phyloP scores from a whole-genome alignment of 2,113 vertebrate species.

The Daubentonia madagascariensis region DNA sequence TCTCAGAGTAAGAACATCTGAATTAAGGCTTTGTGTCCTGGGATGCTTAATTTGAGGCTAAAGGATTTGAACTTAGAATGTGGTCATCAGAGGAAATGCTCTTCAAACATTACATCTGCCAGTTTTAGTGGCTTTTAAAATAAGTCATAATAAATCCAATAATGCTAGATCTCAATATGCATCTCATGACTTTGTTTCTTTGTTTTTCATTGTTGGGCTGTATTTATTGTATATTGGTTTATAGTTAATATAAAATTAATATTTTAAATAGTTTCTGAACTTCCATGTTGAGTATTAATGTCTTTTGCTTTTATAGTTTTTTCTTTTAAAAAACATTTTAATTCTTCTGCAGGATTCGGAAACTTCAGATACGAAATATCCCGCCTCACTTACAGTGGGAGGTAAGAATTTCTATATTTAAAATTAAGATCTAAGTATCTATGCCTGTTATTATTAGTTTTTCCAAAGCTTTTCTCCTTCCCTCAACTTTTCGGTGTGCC shows the following conservation, averaged over 20 bases:
- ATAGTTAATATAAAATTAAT: constrained; percentile 22
- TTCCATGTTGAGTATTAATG: constrained; percentile 5
- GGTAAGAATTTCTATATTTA: constrained; percentile 85
- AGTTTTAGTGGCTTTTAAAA: constrained; percentile 28
- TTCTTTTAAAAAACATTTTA: constrained; percentile 58
- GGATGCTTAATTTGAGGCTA: not conserved
- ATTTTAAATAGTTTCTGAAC: constrained; percentile 24
- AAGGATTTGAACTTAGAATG: not conserved
- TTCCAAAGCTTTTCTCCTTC: not conserved
- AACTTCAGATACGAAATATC: constrained; percentile 97
- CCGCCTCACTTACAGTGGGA: constrained; percentile 97
- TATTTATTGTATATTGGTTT: not conserved
- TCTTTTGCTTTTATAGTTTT: constrained; percentile 37
- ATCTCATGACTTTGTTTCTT: not conserved
- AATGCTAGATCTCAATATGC: not conserved
- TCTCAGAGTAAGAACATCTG: constrained; percentile 6
- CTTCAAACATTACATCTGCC: not conserved
- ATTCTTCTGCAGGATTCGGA: constrained; percentile 91
- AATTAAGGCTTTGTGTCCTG: not conserved
- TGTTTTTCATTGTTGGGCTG: not conserved
- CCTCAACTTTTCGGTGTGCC: not conserved
- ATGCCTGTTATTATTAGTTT: not conserved
- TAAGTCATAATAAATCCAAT: not conserved
- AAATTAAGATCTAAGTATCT: constrained; percentile 30
- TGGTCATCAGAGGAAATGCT: not conserved